Evolutionary conservation across 2,113 vertebrate species (phyloP).

Genomic region (human (Homo sapiens)): DNA sequence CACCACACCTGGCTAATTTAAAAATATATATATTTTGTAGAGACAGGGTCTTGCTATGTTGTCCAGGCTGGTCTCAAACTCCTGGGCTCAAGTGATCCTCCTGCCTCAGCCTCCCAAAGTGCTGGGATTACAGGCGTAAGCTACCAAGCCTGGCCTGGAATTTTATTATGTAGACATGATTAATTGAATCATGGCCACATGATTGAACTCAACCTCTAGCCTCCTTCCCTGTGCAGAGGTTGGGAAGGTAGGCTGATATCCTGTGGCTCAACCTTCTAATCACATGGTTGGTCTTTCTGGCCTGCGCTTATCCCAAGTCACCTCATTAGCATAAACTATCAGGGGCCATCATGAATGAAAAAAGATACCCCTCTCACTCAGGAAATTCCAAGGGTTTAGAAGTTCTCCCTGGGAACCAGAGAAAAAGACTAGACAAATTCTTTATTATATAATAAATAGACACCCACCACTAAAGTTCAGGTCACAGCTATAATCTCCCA

Average conservation of each 20-base stretch:
- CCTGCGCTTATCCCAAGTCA: not conserved
- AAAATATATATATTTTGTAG: too few species aligned
- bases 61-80: too few species aligned
- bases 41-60: too few species aligned
- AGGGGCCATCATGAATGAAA: not conserved
- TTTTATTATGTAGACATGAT: not conserved
- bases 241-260: not conserved
- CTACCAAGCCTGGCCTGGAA: not conserved
- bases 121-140: too few species aligned
- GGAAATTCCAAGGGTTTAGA: constrained; percentile 24
- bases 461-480: not conserved
- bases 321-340: not conserved
- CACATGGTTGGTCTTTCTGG: not conserved
- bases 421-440: not conserved
- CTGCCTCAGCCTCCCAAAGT: too few species aligned
- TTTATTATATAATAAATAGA: not conserved
- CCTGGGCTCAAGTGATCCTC: too few species aligned
- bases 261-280: not conserved
- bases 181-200: not conserved
- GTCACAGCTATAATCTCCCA: not conserved
- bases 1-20: too few species aligned
- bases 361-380: not conserved
- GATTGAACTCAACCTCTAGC: not conserved
- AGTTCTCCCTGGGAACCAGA: not conserved
- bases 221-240: not conserved